These are phyloP conservation scores for Philonicus albiceps DNA, from an alignment of 2,888 invertebrate genomes.

Conservation along the genomic window DNA sequence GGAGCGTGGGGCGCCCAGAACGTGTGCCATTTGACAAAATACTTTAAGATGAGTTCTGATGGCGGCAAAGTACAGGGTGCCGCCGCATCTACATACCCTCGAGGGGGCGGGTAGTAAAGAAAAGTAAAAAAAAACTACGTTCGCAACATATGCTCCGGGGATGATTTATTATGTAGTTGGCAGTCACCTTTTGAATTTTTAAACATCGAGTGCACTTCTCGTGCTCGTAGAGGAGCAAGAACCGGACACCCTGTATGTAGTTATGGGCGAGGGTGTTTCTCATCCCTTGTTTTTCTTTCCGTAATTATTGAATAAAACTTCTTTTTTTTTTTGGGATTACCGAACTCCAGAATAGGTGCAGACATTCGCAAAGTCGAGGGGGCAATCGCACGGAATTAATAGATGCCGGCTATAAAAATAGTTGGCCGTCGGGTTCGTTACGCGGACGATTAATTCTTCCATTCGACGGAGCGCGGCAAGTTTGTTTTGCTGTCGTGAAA, in stretches of 20 bases:
- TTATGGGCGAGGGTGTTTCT: too few species aligned
- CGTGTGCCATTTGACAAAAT: constrained; percentile 42
- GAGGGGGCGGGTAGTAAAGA: too few species aligned
- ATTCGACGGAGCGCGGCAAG: neutral
- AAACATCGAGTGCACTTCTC: neutral
- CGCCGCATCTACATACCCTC: neutral
- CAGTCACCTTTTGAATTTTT: constrained; percentile 30
- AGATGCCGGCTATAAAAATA: constrained; percentile 5
- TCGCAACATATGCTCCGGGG: constrained; percentile 16
- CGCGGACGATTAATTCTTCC: constrained; percentile 3
- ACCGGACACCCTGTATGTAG: too few species aligned
- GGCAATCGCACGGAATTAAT: constrained; percentile 24
- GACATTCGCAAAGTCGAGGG: constrained; percentile 1
- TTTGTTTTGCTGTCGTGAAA: neutral
- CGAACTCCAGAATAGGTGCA: constrained; percentile 6
- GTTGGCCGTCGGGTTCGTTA: constrained; percentile 15
- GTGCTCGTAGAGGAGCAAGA: neutral
- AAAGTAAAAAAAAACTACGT: neutral
- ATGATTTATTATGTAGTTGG: constrained; percentile 23
- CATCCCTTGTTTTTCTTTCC: neutral
- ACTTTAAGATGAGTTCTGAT: constrained; percentile 41
- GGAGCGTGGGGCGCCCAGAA: constrained; percentile 26
- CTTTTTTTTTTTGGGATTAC: neutral
- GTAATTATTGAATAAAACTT: neutral
- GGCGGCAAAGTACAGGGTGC: neutral